These are phyloP conservation scores for Columbina picui DNA, from an alignment of 2,113 vertebrate genomes.

Conservation along the genomic window DNA sequence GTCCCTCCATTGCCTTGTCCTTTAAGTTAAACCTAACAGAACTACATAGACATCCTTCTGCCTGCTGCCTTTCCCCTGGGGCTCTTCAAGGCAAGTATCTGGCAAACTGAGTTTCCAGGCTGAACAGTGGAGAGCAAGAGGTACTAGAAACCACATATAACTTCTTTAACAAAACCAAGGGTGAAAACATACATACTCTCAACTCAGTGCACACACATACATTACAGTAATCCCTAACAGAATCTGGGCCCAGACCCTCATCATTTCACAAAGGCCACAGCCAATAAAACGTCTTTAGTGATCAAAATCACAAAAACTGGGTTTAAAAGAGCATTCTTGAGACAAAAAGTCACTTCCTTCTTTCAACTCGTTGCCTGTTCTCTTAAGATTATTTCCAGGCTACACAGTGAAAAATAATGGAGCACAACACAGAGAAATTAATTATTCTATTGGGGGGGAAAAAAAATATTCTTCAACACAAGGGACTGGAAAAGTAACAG, in stretches of 20 bases:
- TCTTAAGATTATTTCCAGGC: background rate
- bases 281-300: background rate
- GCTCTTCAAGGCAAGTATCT: background rate
- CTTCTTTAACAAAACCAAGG: background rate
- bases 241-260: background rate
- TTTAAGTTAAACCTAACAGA: background rate
- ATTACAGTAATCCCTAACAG: background rate
- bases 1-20: background rate
- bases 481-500: background rate
- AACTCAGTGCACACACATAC: accelerated
- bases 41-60: background rate
- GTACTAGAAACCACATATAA: accelerated
- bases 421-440: background rate
- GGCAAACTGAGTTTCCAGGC: background rate
- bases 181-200: background rate
- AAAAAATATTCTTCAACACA: background rate
- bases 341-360: background rate
- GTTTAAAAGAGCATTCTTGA: background rate
- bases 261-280: background rate
- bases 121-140: background rate
- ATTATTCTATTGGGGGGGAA: background rate
- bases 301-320: background rate
- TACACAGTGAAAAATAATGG: background rate
- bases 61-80: background rate
- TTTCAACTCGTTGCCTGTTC: background rate